Percentiles rank a stretch among this genome's conserved stretches.
phyloP scores from a whole-genome alignment of 2,113 vertebrate species.

The Coryphaenoides rupestris region DNA sequence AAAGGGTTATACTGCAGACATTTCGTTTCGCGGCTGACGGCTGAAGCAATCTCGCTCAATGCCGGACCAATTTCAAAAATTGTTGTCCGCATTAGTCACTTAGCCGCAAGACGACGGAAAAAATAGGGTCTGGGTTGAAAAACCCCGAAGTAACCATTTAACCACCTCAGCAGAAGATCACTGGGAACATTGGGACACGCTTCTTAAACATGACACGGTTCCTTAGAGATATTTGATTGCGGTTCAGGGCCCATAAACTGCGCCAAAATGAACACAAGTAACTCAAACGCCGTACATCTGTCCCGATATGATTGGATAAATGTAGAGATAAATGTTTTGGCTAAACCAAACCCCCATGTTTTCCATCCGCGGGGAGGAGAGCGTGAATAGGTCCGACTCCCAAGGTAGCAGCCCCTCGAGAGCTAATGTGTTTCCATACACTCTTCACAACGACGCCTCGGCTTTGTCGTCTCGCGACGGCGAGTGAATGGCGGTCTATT shows the following conservation, averaged over 20 bases:
- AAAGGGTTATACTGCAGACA: no score
- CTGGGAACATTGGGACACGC: no score
- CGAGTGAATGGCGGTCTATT: constrained; percentile 53
- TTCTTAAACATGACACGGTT: no score
- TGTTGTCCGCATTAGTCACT: no score
- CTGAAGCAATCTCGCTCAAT: no score
- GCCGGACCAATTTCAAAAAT: no score
- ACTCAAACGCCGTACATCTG: constrained; percentile 32
- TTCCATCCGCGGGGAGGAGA: constrained; percentile 70
- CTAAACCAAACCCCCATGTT: constrained; percentile 70
- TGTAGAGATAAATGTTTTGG: constrained; percentile 66
- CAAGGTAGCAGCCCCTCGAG: constrained; percentile 77
- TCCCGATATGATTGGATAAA: constrained; percentile 61
- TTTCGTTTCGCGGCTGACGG: no score
- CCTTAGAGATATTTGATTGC: neutral
- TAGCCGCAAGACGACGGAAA: no score
- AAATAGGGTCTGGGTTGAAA: no score
- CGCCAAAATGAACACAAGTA: constrained; percentile 7
- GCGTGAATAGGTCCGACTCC: constrained; percentile 70
- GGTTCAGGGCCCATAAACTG: neutral
- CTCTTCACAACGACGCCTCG: constrained; percentile 69
- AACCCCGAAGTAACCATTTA: no score
- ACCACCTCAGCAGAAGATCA: no score
- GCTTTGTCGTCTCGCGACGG: constrained; percentile 36
- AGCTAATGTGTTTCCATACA: constrained; percentile 69